A percentile compares a stretch with the other conserved stretches of the same genome.
Conservation (phyloP, 2,888 invertebrate genomes). For the Monopis laevigella region DNA sequence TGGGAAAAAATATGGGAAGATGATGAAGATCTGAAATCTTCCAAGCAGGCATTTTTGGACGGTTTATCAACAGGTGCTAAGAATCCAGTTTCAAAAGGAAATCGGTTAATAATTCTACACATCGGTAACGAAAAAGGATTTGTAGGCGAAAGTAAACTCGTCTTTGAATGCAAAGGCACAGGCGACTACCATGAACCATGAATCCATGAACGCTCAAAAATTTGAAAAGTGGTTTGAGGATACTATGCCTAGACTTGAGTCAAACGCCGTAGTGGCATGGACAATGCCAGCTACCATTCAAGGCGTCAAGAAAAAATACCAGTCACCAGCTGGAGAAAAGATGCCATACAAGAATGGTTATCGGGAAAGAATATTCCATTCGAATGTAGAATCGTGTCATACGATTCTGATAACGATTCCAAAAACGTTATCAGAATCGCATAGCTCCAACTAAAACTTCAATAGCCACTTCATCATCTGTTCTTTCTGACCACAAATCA, state of each 20-base stretch:
- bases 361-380: conserved; percentile 11
- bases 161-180: conserved; percentile 7
- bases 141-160: conserved; percentile 9
- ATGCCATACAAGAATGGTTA: conserved; percentile 15
- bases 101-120: conserved; percentile 14
- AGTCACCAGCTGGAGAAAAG: conserved; percentile 14
- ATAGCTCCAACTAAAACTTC: too few species aligned
- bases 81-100: conserved; percentile 11
- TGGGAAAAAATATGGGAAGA: neutral
- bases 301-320: conserved; percentile 1
- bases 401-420: too few species aligned
- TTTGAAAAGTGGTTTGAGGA: conserved; percentile 8
- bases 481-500: too few species aligned
- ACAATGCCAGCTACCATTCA: conserved; percentile 9
- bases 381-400: too few species aligned
- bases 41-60: neutral
- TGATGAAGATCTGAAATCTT: neutral
- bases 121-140: conserved; percentile 14
- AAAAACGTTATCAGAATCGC: too few species aligned
- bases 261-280: conserved; percentile 5
- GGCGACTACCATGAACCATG: conserved; percentile 11
- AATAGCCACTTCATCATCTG: too few species aligned
- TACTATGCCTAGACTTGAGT: neutral
- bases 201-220: conserved; percentile 7
- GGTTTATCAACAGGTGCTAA: conserved; percentile 1